Evolutionary conservation across 2,888 invertebrate species (phyloP).

Genomic region (Pristionchus fissidentatus): DNA sequence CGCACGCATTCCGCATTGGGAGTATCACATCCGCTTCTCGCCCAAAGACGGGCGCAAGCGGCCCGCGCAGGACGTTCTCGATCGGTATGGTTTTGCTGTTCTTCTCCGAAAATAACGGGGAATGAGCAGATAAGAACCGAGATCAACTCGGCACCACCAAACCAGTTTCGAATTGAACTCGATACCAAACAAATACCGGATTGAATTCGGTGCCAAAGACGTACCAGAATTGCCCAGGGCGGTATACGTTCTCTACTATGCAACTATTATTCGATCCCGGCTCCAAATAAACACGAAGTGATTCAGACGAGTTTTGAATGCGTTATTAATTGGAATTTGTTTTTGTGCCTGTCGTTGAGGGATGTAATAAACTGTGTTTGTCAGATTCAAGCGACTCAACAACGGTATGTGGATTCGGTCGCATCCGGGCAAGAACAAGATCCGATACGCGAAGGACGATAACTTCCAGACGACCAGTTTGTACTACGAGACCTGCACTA

Average conservation of each 20-base stretch:
- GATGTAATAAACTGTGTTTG: not conserved
- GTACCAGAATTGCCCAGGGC: not conserved
- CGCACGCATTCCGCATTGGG: constrained; percentile 72
- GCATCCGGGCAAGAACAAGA: constrained; percentile 67
- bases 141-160: too few relatives aligned
- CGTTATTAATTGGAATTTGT: not conserved
- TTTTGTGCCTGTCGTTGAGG: not conserved
- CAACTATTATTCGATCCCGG: too few relatives aligned
- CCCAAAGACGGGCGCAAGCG: constrained; percentile 71
- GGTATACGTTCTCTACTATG: too few relatives aligned
- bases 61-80: constrained; percentile 72
- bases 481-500: constrained; percentile 72
- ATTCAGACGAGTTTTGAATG: too few relatives aligned
- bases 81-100: constrained; percentile 57
- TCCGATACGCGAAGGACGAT: constrained; percentile 67
- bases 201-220: not conserved
- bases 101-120: not conserved
- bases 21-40: constrained; percentile 74
- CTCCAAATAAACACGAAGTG: too few relatives aligned
- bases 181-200: too few relatives aligned
- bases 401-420: constrained; percentile 75
- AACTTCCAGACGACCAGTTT: constrained; percentile 64
- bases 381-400: constrained; percentile 73
- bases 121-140: too few relatives aligned
- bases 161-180: too few relatives aligned